A percentile compares a stretch with the other conserved stretches of the same genome.
Evolutionary conservation across 2,113 vertebrate species (phyloP).

Genomic region (Lasiurus borealis): DNA sequence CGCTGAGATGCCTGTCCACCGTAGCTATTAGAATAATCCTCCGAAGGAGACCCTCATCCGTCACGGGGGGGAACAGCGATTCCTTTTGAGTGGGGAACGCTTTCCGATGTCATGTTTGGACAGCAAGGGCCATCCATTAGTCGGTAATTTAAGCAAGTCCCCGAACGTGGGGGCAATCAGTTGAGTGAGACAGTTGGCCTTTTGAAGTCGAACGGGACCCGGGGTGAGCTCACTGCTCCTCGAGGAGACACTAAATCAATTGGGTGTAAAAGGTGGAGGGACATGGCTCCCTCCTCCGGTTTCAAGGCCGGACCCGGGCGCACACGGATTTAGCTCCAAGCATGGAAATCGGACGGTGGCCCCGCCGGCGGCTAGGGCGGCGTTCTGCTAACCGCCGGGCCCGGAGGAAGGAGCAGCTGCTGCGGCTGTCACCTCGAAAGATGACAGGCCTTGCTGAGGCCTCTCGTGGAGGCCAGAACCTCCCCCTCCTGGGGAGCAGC

Average conservation of each 20-base stretch:
- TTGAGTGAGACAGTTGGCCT: conserved; percentile 75
- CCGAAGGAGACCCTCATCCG: conserved; percentile 73
- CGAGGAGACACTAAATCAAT: conserved; percentile 78
- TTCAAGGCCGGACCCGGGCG: conserved; percentile 82
- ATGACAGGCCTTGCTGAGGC: conserved; percentile 72
- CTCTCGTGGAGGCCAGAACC: neutral
- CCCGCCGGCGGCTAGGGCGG: conserved; percentile 62
- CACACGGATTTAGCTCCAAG: conserved; percentile 78
- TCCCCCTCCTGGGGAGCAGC: neutral
- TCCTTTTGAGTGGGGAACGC: conserved; percentile 72
- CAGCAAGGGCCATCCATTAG: conserved; percentile 72
- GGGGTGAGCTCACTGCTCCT: conserved; percentile 78
- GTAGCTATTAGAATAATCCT: conserved; percentile 65
- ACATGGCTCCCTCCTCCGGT: conserved; percentile 66
- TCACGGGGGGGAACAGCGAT: conserved; percentile 74
- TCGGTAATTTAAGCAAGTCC: conserved; percentile 80
- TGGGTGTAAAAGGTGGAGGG: conserved; percentile 77
- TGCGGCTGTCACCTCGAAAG: conserved; percentile 75
- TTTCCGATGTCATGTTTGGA: conserved; percentile 80
- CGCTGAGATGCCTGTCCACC: conserved; percentile 50
- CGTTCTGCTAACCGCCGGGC: conserved; percentile 58
- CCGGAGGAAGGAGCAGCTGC: conserved; percentile 83
- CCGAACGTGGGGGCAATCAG: conserved; percentile 79
- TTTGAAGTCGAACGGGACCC: conserved; percentile 69
- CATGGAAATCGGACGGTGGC: conserved; percentile 77